Evolutionary conservation across 2,113 vertebrate genomes (phyloP), one percentile per base, ranked within the genome.

Genomic region (Lynx canadensis): DNA sequence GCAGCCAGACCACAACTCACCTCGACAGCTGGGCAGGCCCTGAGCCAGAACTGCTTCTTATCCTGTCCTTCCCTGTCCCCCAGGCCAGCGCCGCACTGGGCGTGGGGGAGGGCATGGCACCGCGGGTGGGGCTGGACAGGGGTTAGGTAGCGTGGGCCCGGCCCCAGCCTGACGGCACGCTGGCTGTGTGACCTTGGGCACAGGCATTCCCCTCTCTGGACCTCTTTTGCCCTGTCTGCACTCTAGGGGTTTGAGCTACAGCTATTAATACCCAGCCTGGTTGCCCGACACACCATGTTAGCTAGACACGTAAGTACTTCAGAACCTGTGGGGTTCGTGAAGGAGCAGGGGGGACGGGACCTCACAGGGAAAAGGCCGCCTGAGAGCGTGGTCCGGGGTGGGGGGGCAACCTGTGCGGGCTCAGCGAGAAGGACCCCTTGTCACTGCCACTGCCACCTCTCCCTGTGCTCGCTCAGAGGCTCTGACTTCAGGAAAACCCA

Each of bases 1-100:
- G 81, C 87, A 92, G 97, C 92, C 97, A 96, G 95, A 79, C 94
- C 94, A 97, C 94, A 96, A 87, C 96, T 96, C 97, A 98, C 97
- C 96, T 97, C 36, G 87, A 97, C 97, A 98, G 97, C 97, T 91
- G 76, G 65, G 63, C 83, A 33, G 93, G 97, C 57, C 38, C 48
- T 0, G n/a, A 85, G 95, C 94, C 84, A 96, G 90, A 79, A 57
- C 33, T 10, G 55, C 85, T 87, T 69, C 91, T 91, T 65, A 45
- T 69, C 69, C 87, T 50, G 25, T 83, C 78, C 96, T 96, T 92
- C 69, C 36, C 90, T 85, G 94, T 95, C 83, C 92, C 86, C 69
- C 4, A 21, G 29, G 60, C 68, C 0, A 2, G 76, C 48, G 10
- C 55, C 21, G 3, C 14, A 0, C 21, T 14, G 84, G 36, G 18